These are phyloP conservation scores for Bolborhynchus lineola DNA, from an alignment of 2,113 vertebrate genomes.

Conservation along the genomic window DNA sequence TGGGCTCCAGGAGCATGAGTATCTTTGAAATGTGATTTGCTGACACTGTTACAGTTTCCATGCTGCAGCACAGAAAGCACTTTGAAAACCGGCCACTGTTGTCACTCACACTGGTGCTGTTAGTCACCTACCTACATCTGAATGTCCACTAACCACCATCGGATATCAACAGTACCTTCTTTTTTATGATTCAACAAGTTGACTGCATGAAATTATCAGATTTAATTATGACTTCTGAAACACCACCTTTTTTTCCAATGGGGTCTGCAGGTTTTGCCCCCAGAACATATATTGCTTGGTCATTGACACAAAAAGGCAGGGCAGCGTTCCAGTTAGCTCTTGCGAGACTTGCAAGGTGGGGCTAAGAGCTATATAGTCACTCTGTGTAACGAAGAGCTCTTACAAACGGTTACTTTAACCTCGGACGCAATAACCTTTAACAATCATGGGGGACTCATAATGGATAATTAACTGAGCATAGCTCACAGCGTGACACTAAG, in stretches of 20 bases:
- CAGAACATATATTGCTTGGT: background rate
- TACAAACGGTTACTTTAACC: constrained; percentile 29
- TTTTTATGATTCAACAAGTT: background rate
- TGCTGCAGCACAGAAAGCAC: background rate
- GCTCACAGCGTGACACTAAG: background rate
- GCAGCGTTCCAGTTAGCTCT: background rate
- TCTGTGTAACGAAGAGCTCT: constrained; percentile 19
- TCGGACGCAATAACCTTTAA: constrained; percentile 36
- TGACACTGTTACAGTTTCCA: background rate
- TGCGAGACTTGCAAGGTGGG: background rate
- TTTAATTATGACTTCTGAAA: background rate
- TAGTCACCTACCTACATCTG: background rate
- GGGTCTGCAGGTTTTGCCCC: background rate
- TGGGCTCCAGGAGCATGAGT: background rate
- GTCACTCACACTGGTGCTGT: background rate
- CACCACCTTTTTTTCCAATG: background rate
- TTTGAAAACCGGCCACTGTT: background rate
- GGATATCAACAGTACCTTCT: background rate
- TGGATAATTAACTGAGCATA: constrained; percentile 40
- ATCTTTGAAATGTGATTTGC: background rate
- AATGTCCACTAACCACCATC: background rate
- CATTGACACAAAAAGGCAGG: background rate
- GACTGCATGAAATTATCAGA: background rate
- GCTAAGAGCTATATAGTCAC: background rate
- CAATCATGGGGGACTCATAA: background rate